Evolutionary conservation across 2,888 invertebrate species (phyloP).

Genomic region (Cremastobaeus sp.): DNA sequence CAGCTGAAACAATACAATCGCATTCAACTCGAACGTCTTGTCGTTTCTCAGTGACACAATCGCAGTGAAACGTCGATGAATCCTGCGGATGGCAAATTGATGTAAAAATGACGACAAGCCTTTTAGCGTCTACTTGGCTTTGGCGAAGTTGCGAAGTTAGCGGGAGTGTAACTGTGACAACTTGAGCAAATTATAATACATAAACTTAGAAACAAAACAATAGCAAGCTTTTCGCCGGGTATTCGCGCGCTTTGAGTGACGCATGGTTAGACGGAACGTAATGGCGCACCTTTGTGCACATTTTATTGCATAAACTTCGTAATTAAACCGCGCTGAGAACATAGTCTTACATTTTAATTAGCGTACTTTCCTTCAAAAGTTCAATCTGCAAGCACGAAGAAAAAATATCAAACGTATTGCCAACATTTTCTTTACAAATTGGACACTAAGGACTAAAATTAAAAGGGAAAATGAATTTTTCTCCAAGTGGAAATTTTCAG

Average conservation of each 20-base stretch:
- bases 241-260: conserved; percentile 43
- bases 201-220: conserved; percentile 50
- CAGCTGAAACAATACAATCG: conserved; percentile 8
- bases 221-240: conserved; percentile 37
- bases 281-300: conserved; percentile 45
- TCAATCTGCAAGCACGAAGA: conserved; percentile 6
- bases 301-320: conserved; percentile 52
- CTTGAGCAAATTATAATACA: conserved; percentile 48
- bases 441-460: no score
- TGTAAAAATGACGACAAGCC: conserved; percentile 23
- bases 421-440: no score
- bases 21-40: conserved; percentile 1
- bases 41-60: conserved; percentile 22
- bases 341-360: conserved; percentile 45
- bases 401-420: no score
- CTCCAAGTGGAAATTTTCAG: no score
- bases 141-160: conserved; percentile 34
- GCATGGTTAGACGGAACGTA: conserved; percentile 45
- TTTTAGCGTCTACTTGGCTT: conserved; percentile 8
- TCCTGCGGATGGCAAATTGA: conserved; percentile 13
- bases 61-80: conserved; percentile 5
- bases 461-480: no score
- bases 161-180: conserved; percentile 48
- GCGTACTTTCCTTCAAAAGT: conserved; percentile 26
- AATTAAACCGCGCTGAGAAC: conserved; percentile 46